Base-by-base conservation (phyloP, 2,888 invertebrate species). In the Drosophila sordidapex region DNA sequence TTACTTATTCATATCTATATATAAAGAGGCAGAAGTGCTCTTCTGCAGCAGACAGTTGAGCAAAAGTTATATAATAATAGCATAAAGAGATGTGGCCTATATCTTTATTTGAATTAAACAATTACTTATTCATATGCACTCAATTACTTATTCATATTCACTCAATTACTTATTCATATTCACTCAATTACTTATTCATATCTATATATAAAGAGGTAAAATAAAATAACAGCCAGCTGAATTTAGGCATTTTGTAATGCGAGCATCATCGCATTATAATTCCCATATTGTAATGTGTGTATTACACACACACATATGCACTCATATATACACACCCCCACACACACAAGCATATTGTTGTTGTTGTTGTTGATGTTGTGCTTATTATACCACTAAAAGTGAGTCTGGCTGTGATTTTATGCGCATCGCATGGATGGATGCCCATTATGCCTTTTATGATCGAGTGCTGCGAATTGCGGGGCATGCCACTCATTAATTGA, bases 381-480 rank as follows among this genome's bases (percentile, higher is more conserved):
- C 35, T 58, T 61, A 57, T 46, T 25, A 10, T 36, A 38, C 25
- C 25, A 25, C 11, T 38, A n/a, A 21, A 27, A 18, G 54, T 36
- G 33, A 49, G 67, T 53, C 80, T 71, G 46, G 65, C 80, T 58
- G 52, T 76, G 78, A 79, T 76, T 79, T 79, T 62, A 76, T 80
- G 68, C 68, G 53, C 63, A 25, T 57, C 71, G 65, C 78, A 68
- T 70, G 61, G 60, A 38, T 68, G 70, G 60, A 38, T 70, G 68
- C 54, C 70, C 68, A 77, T 80, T 71, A 71, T 76, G 68, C 36
- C 61, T 63, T 80, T 80, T 80, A 79, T 69, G 76, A 79, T 76
- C 76, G 62, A 60, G 62, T 71, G 43, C 46, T 35, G 54, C 35
- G 21, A 27, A 18, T 53, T 56, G 59, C n/a, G 29, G 53, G 76